Percentiles rank a stretch among this genome's conserved stretches.
phyloP scores from a whole-genome alignment of 1,140 invertebrate genomes.

The Cyrtorhinus lividipennis region DNA sequence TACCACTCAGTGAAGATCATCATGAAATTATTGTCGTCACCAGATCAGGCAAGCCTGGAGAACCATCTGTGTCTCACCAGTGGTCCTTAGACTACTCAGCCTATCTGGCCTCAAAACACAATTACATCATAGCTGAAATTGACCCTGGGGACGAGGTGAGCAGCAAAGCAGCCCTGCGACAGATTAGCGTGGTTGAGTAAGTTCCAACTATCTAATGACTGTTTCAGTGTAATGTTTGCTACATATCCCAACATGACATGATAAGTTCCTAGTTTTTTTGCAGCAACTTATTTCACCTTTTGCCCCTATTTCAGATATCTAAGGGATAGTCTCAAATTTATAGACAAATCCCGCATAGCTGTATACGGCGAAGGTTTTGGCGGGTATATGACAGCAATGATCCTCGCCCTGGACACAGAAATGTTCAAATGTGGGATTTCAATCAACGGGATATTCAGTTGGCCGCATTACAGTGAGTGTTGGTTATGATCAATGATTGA shows the following conservation, averaged over 20 bases:
- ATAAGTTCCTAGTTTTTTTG: too few relatives aligned
- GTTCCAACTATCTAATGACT: too few relatives aligned
- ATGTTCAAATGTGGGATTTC: slow-evolving; percentile 63
- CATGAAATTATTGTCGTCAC: slow-evolving; percentile 12
- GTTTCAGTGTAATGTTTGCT: too few relatives aligned
- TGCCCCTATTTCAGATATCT: too few relatives aligned
- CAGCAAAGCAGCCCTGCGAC: not conserved
- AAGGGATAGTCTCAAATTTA: slow-evolving; percentile 53
- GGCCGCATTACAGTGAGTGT: slow-evolving; percentile 27
- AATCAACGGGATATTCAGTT: slow-evolving; percentile 63
- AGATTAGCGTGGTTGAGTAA: not conserved
- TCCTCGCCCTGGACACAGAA: slow-evolving; percentile 50
- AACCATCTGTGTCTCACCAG: slow-evolving; percentile 70
- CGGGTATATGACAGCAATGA: slow-evolving; percentile 52
- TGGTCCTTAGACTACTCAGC: slow-evolving; percentile 77
- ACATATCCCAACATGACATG: too few relatives aligned
- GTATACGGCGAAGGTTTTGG: slow-evolving; percentile 59
- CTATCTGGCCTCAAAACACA: slow-evolving; percentile 64
- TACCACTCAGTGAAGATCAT: not conserved
- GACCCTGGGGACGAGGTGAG: not conserved
- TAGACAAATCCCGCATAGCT: slow-evolving; percentile 54
- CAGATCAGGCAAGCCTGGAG: slow-evolving; percentile 76
- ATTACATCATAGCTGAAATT: slow-evolving; percentile 53
- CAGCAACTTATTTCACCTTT: too few relatives aligned
- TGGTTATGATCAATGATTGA: too few relatives aligned